phyloP scores from a whole-genome alignment of 2,888 invertebrate genomes.

The Sicus ferrugineus region DNA sequence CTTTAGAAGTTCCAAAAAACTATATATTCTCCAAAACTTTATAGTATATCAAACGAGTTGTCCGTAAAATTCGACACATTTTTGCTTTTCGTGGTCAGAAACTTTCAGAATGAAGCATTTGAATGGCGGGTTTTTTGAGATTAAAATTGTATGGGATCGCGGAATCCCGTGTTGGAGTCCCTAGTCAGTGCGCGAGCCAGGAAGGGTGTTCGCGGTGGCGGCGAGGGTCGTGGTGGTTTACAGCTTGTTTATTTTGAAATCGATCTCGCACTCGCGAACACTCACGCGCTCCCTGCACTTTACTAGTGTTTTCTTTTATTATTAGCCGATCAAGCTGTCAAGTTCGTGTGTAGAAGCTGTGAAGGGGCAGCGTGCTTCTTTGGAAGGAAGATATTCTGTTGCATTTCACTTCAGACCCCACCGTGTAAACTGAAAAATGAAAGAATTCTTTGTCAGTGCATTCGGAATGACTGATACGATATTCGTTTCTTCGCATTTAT shows the following conservation, averaged over 20 bases:
- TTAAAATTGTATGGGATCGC: too few species aligned
- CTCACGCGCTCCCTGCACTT: slow-evolving; percentile 38
- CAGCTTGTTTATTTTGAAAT: slow-evolving; percentile 59
- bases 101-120: too few species aligned
- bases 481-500: too few species aligned
- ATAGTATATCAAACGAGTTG: too few species aligned
- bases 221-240: slow-evolving; percentile 9
- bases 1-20: too few species aligned
- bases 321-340: slow-evolving; percentile 55
- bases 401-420: slow-evolving; percentile 13
- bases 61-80: too few species aligned
- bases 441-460: slow-evolving; percentile 16
- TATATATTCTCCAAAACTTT: too few species aligned
- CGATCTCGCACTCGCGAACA: slow-evolving; percentile 57
- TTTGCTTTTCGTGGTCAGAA: too few species aligned
- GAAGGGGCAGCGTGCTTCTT: slow-evolving; percentile 7
- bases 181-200: not conserved
- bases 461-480: not conserved
- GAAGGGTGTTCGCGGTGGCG: slow-evolving; percentile 25
- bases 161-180: too few species aligned
- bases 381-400: slow-evolving; percentile 13
- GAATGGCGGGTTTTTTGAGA: too few species aligned
- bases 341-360: slow-evolving; percentile 46
- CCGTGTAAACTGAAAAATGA: not conserved
- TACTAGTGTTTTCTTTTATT: not conserved